Percentiles rank a stretch among this genome's conserved stretches.
Evolutionary conservation across 1,140 invertebrate species (phyloP).

Genomic region (Meteorus sp.): DNA sequence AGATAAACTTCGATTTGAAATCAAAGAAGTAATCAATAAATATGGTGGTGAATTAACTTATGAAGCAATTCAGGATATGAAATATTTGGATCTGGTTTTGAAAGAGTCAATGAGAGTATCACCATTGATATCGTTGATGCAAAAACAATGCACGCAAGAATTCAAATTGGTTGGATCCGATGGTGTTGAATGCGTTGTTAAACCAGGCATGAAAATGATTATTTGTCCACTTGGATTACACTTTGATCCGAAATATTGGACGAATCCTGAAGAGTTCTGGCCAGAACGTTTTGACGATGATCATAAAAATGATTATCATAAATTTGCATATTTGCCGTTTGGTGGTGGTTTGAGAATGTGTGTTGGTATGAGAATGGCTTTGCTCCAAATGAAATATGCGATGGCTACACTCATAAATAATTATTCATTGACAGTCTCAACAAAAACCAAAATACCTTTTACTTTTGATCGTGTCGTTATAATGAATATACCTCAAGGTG

Average conservation of each 20-base stretch:
- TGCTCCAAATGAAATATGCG: slow-evolving; percentile 58
- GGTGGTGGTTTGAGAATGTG: slow-evolving; percentile 62
- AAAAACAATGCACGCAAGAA: slow-evolving; percentile 42
- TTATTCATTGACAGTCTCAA: slow-evolving; percentile 37
- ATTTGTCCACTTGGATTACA: slow-evolving; percentile 52
- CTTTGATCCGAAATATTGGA: slow-evolving; percentile 59
- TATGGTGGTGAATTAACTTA: slow-evolving; percentile 61
- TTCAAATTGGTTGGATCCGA: slow-evolving; percentile 38
- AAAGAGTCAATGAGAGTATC: slow-evolving; percentile 52
- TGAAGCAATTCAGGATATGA: slow-evolving; percentile 63
- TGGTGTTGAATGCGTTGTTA: slow-evolving; percentile 25
- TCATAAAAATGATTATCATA: slow-evolving; percentile 44
- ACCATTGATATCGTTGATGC: slow-evolving; percentile 38
- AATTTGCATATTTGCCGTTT: slow-evolving; percentile 62
- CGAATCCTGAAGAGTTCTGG: slow-evolving; percentile 66
- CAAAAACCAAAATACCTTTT: slow-evolving; percentile 35
- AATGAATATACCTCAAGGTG: slow-evolving; percentile 14
- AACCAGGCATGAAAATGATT: slow-evolving; percentile 40
- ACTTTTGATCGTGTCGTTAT: slow-evolving; percentile 18
- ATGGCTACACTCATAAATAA: slow-evolving; percentile 47
- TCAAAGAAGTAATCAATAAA: slow-evolving; percentile 51
- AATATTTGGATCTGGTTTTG: slow-evolving; percentile 61
- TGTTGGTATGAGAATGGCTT: slow-evolving; percentile 58
- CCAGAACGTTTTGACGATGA: slow-evolving; percentile 66
- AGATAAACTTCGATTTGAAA: slow-evolving; percentile 55